Evolutionary conservation across 2,888 invertebrate species (phyloP), one percentile per base, ranked within the genome.

Genomic region (Drosophila mimica): DNA sequence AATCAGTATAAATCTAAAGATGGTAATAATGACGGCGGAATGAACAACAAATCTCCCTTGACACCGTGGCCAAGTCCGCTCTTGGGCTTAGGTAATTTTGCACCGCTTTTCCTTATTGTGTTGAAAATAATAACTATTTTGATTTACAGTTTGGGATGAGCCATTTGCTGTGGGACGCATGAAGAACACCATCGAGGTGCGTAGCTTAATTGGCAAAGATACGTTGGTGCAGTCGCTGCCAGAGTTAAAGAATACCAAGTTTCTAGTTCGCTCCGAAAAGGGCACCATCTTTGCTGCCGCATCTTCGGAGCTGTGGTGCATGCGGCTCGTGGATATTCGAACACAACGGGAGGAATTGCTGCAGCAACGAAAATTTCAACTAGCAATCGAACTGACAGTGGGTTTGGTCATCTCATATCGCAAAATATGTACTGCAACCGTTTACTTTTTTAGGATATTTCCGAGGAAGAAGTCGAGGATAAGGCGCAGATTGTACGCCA

Each of bases 321-420:
- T 99, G 63, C 96, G 95, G 79, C 95, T 96, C 0, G 95, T 97
- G 8, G 97, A 98, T 78, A 95, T 98, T 75, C 95, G 96, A 3
- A 95, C 95, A 67, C 99, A 99, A 93, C 95, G 98, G 38, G 95
- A 96, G 88, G 96, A 96, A 81, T 94, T 99, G 57, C 94, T 99
- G 15, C 96, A 97, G 80, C 96, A 97, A 82, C 98, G 98, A 92
- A 97, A 98, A 91, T 99, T 98, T 93, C 97, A 99, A 92, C 94
- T 99, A 66, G 99, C 99, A 3, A 95, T 99, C 30, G 96, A 97
- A 92, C 93, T 99, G 77, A 97, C 97, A 64, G 98, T 98, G 93
- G 94, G 95, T 94, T 54, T 9, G 9, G 3, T 9, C 8, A 25
- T 40, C 40, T 40, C n/a, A 40, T n/a, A 4, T 25, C 15, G 15